Conservation (phyloP, 2,888 invertebrate genomes). For the Orchesellides sinensis region DNA sequence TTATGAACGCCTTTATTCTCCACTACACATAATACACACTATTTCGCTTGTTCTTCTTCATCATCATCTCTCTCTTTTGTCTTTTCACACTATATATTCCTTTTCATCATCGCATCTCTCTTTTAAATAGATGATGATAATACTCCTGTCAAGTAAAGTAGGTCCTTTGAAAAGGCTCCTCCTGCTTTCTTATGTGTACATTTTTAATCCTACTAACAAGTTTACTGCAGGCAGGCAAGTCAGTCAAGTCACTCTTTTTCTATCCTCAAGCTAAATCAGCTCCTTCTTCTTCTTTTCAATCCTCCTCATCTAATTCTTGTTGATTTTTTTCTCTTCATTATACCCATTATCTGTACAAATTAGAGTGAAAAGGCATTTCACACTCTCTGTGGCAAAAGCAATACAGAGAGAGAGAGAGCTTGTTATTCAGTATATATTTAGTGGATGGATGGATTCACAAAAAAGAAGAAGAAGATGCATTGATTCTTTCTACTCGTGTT, state of each 20-base stretch:
- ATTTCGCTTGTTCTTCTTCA: not conserved
- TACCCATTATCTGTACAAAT: slow-evolving; percentile 14
- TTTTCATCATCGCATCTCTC: slow-evolving; percentile 23
- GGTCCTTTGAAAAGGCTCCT: slow-evolving; percentile 47
- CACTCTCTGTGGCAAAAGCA: no score
- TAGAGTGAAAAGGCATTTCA: slow-evolving; percentile 23
- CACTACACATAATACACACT: no score
- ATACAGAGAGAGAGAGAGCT: no score
- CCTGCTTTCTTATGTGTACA: slow-evolving; percentile 18
- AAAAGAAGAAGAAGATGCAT: not conserved
- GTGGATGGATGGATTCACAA: not conserved
- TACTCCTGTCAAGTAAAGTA: slow-evolving; percentile 59
- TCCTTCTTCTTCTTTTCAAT: not conserved
- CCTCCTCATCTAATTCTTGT: not conserved
- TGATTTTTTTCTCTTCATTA: not conserved
- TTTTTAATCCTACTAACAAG: not conserved
- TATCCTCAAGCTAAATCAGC: not conserved
- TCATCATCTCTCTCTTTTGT: slow-evolving; percentile 15
- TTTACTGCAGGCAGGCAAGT: no score
- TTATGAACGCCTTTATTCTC: no score
- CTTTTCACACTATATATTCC: no score
- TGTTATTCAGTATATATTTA: no score
- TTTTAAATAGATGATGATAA: slow-evolving; percentile 48
- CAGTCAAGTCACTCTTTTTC: slow-evolving; percentile 4
- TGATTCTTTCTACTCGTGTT: slow-evolving; percentile 3